Conservation (phyloP, 1,140 invertebrate species). For the Trialeurodes vaporariorum region DNA sequence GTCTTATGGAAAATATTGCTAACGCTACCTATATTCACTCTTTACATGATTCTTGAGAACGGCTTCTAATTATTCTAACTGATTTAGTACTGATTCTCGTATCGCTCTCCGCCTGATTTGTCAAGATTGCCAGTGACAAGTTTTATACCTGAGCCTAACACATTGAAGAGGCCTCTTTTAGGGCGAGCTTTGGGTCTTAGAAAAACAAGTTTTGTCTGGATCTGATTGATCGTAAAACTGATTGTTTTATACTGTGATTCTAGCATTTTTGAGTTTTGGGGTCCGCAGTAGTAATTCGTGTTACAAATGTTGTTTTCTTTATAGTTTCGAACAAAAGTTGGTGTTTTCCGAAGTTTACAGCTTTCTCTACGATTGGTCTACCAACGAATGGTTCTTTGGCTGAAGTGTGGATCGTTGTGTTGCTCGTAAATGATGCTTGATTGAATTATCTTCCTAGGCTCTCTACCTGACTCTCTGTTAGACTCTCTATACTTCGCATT, state of each 20-base stretch:
- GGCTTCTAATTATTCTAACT: background rate
- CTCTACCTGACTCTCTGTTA: too few relatives aligned
- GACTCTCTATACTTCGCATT: too few relatives aligned
- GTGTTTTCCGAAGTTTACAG: background rate
- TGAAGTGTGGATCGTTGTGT: background rate
- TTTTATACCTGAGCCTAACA: conserved; percentile 4
- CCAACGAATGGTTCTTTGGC: conserved; percentile 5
- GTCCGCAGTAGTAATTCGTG: too few relatives aligned
- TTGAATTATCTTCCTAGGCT: too few relatives aligned
- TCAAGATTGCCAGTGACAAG: conserved; percentile 6
- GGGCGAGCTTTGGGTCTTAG: background rate
- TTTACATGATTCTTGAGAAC: background rate
- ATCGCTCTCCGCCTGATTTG: background rate
- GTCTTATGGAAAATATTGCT: background rate
- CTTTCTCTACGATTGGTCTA: conserved; percentile 1
- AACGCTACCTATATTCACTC: background rate
- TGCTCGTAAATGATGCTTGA: too few relatives aligned
- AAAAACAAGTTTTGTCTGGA: too few relatives aligned
- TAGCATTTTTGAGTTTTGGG: too few relatives aligned
- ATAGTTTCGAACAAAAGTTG: background rate
- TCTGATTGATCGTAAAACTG: too few relatives aligned
- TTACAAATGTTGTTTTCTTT: background rate
- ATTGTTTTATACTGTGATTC: too few relatives aligned
- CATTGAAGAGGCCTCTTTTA: background rate
- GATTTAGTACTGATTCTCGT: background rate